Evolutionary conservation across 2,888 invertebrate species (phyloP), one percentile per base, ranked within the genome.

Genomic region (Acanthoscelides obtectus): DNA sequence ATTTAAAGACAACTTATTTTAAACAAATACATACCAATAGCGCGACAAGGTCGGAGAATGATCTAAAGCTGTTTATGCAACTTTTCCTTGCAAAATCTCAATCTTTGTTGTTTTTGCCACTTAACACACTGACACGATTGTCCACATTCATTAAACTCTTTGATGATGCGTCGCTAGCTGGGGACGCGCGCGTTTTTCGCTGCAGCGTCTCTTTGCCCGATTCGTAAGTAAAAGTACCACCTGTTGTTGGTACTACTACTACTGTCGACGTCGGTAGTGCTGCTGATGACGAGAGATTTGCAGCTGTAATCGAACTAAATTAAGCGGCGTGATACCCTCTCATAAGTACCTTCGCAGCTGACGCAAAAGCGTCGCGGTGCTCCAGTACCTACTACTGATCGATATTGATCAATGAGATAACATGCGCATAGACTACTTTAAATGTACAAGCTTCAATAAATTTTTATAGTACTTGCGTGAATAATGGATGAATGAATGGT

Each of bases 281-380:
- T 45, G 45, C 45, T 45, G 8, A 17, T 72, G 74, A 17, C 74
- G 74, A 72, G 71, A 74, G 74, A 74, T 72, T 74, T 67, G 74
- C 74, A 67, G 72, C 25, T 66, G 25, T 70, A 68, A 71, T 72
- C 74, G 69, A 69, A 74, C 74, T 74, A 74, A 72, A 72, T 70
- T 68, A 19, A 68, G 17, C 8, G 8, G 45, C 45, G 45, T 12
- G 45, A 12, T 45, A 45, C 45, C 45, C 45, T 45, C 45, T 12
- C 45, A 45, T 45, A 45, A 45, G 45, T 45, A 45, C 45, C 45
- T 45, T 45, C 45, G 45, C 45, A 17, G 12, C 5, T 45, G 45
- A 45, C 45, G 45, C 45, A 45, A 12, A 45, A 45, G 17, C 45
- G 12, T 45, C 45, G 45, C 45, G 45, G 45, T 12, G 17, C 45